These are phyloP conservation scores for Urophycis tenuis DNA, from an alignment of 2,797 vertebrate species.

Conservation along the genomic window DNA sequence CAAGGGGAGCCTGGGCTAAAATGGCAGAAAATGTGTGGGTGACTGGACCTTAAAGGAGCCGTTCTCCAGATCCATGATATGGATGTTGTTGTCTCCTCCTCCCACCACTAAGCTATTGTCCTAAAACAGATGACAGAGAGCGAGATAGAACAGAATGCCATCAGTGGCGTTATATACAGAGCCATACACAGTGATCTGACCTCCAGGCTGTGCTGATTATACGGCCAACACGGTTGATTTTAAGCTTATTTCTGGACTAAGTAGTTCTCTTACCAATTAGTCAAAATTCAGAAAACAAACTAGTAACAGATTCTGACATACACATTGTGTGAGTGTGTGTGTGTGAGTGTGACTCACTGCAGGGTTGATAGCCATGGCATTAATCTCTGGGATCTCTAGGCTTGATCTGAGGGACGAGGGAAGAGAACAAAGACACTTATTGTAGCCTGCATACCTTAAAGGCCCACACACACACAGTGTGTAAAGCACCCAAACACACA, in stretches of 20 bases:
- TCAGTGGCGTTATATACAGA: background rate
- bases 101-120: constrained; percentile 80
- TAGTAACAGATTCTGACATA: background rate
- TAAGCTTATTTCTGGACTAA: background rate
- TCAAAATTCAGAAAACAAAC: background rate
- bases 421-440: background rate
- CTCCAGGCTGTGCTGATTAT: background rate
- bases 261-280: background rate
- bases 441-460: constrained; percentile 6
- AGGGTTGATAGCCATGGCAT: constrained; percentile 71
- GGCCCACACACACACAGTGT: constrained; percentile 14
- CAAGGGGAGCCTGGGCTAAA: background rate
- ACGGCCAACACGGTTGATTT: background rate
- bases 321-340: background rate
- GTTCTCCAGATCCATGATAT: constrained; percentile 81
- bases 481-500: constrained; percentile 9
- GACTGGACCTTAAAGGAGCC: constrained; percentile 75
- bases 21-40: background rate
- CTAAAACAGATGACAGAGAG: constrained; percentile 49
- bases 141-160: background rate
- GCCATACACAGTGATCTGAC: background rate
- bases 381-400: constrained; percentile 87
- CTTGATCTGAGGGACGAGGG: constrained; percentile 64
- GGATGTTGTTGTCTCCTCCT: constrained; percentile 81
- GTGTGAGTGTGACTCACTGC: constrained; percentile 61